Percentiles rank a stretch among this genome's conserved stretches.
These are phyloP conservation scores for Achroia grisella DNA, from an alignment of 1,140 invertebrate species.

Conservation along the genomic window DNA sequence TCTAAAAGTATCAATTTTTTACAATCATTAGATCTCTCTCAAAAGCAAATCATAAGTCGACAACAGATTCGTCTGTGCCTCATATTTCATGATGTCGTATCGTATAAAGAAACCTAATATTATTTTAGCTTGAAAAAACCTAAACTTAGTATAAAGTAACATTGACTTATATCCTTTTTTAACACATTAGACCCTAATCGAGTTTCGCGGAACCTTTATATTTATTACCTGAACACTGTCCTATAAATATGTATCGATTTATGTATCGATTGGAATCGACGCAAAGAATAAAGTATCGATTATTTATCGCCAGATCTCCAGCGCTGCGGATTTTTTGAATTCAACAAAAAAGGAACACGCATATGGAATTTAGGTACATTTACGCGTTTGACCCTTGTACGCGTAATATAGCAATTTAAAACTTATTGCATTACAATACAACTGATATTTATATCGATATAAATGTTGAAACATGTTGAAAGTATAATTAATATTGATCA, in stretches of 20 bases:
- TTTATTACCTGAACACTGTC: constrained; percentile 5
- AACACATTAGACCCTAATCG: constrained; percentile 6
- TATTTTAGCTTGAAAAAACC: too few species aligned
- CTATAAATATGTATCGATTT: constrained; percentile 4
- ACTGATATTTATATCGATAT: neutral
- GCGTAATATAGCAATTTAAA: too few species aligned
- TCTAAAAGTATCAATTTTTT: too few species aligned
- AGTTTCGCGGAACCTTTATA: constrained; percentile 2
- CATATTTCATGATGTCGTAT: too few species aligned
- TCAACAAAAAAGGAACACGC: neutral
- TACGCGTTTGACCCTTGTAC: too few species aligned
- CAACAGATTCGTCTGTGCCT: too few species aligned
- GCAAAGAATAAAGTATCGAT: constrained; percentile 5
- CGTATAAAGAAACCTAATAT: too few species aligned
- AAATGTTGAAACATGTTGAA: neutral
- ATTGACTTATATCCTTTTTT: constrained; percentile 3
- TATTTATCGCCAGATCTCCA: constrained; percentile 2
- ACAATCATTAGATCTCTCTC: too few species aligned
- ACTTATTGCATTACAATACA: too few species aligned
- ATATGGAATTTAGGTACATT: too few species aligned
- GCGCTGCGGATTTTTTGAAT: neutral
- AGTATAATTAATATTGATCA: constrained; percentile 19
- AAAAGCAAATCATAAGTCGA: too few species aligned
- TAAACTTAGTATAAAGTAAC: neutral
- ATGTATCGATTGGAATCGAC: constrained; percentile 3